Evolutionary conservation across 2,888 invertebrate species (phyloP).

Genomic region (Elmis aenea): DNA sequence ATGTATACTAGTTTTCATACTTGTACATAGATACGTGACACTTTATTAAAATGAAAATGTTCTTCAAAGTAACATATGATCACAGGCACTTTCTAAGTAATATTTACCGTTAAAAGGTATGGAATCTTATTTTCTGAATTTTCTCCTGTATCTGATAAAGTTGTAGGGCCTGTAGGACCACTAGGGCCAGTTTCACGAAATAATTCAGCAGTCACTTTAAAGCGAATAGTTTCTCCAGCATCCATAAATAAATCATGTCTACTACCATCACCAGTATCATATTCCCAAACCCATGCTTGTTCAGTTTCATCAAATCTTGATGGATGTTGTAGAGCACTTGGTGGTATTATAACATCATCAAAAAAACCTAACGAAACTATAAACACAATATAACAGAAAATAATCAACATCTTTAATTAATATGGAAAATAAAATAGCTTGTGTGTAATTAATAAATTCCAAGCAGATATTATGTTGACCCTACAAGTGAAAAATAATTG

Average conservation of each 20-base stretch:
- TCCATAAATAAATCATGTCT: conserved; percentile 94
- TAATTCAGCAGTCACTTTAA: conserved; percentile 81
- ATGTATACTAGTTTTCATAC: no score
- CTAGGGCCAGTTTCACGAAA: conserved; percentile 87
- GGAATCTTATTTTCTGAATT: conserved; percentile 55
- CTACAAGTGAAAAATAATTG: no score
- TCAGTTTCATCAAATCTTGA: conserved; percentile 87
- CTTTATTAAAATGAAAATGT: no score
- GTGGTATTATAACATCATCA: conserved; percentile 92
- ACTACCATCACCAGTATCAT: conserved; percentile 73
- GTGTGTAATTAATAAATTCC: no score
- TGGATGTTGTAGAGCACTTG: conserved; percentile 86
- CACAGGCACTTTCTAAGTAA: conserved; percentile 5
- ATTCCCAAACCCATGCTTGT: conserved; percentile 97
- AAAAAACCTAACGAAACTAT: conserved; percentile 92
- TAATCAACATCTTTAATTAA: no score
- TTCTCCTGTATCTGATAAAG: conserved; percentile 41
- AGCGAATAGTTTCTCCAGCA: conserved; percentile 78
- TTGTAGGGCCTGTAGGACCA: conserved; percentile 50
- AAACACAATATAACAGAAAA: conserved; percentile 40
- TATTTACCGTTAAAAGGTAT: conserved; percentile 57
- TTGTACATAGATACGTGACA: no score
- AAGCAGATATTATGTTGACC: no score
- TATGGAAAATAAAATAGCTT: no score
- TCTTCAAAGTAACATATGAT: no score